phyloP scores from a whole-genome alignment of 2,797 vertebrate genomes.

The Spheniscus humboldti region DNA sequence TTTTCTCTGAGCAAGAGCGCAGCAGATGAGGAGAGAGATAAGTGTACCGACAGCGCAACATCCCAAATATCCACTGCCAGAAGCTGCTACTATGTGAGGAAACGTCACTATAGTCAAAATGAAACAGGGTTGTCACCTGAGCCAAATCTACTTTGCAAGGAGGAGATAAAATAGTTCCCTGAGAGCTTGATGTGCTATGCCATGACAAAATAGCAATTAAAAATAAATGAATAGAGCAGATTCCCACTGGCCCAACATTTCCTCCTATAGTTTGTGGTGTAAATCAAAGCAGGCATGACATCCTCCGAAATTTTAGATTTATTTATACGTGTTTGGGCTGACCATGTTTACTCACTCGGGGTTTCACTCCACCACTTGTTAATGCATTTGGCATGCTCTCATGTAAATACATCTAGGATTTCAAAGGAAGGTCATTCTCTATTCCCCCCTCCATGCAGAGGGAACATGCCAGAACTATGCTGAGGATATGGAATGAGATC shows the following conservation, averaged over 20 bases:
- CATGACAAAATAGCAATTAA: not conserved
- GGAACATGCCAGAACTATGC: slow-evolving; percentile 25
- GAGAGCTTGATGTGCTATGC: not conserved
- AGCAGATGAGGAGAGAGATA: not conserved
- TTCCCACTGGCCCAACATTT: not conserved
- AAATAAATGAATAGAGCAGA: not conserved
- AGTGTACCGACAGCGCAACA: fast-evolving
- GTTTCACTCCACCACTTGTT: slow-evolving; percentile 51
- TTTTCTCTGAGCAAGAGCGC: not conserved
- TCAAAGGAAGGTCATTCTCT: slow-evolving; percentile 48
- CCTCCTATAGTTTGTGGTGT: not conserved
- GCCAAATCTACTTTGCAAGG: not conserved
- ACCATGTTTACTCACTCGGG: slow-evolving; percentile 40
- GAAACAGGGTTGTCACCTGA: not conserved
- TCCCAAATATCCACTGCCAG: not conserved
- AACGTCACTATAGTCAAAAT: fast-evolving
- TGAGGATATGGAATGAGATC: slow-evolving; percentile 55
- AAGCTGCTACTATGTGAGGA: not conserved
- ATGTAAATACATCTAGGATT: slow-evolving; percentile 48
- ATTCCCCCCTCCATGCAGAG: not conserved
- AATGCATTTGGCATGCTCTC: slow-evolving; percentile 32
- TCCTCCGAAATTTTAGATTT: not conserved
- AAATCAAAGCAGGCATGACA: slow-evolving; percentile 22
- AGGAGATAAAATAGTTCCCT: not conserved
- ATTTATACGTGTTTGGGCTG: slow-evolving; percentile 21